Evolutionary conservation across 2,113 vertebrate genomes (phyloP).

Genomic region (Cnemophilus loriae): DNA sequence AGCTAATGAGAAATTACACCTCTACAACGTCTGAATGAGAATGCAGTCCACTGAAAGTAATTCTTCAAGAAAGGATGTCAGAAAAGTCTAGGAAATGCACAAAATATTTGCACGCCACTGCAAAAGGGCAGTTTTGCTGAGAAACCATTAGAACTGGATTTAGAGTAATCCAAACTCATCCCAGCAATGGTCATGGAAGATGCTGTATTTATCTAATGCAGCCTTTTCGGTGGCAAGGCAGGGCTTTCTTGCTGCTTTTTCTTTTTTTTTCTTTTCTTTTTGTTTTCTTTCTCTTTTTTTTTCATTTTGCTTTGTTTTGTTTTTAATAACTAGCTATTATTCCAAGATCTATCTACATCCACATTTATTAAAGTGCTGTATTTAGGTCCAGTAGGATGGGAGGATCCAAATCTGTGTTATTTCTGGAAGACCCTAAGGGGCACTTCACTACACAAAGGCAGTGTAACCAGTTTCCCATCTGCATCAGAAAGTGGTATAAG

Average conservation of each 20-base stretch:
- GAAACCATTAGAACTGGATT: neutral
- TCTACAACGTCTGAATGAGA: neutral
- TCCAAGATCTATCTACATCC: neutral
- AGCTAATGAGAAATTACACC: neutral
- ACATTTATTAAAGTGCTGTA: neutral
- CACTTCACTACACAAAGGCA: neutral
- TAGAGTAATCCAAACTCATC: neutral
- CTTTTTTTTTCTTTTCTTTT: fast-evolving
- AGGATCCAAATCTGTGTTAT: neutral
- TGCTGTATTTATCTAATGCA: neutral
- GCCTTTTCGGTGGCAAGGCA: neutral
- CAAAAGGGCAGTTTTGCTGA: neutral
- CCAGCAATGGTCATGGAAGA: neutral
- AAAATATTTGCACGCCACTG: neutral
- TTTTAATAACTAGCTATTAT: neutral
- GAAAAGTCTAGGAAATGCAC: neutral
- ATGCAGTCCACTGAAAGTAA: neutral
- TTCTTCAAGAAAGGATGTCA: neutral
- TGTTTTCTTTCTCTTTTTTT: too few relatives aligned
- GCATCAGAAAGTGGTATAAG: neutral
- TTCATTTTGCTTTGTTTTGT: neutral
- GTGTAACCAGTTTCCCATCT: neutral
- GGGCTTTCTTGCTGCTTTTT: neutral
- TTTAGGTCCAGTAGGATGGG: neutral
- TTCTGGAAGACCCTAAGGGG: neutral